Evolutionary conservation across 2,113 vertebrate genomes (phyloP), one percentile per base, ranked within the genome.

Genomic region (Zosterops pallidus): DNA sequence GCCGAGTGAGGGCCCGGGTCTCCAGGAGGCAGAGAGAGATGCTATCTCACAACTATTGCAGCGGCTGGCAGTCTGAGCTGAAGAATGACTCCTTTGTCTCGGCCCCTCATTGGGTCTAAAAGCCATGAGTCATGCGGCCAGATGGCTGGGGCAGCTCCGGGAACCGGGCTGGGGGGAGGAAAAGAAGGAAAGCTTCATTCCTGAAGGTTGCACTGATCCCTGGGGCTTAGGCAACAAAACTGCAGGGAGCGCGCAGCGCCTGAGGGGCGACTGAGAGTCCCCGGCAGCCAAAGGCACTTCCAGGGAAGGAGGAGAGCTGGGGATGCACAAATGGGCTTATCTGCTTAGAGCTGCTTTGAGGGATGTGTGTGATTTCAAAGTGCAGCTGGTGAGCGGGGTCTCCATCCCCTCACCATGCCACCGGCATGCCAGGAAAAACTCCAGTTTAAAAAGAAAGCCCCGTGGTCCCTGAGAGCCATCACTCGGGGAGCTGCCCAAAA

Each of bases 51-150:
- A 0, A 9, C 89, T 55, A 81, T 59, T 46, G 28, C 47, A 9
- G 4, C 23, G 42, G 46, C 68, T 44, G 6, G 0, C 5, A 74
- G 81, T 5, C 76, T 4, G 52, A 63, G 49, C 56, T 49, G 76
- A 46, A 94, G 89, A 93, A 94, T 56, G 76, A 76, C 41, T 71
- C 72, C 76, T 93, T 94, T 86, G 90, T 95, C 86, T 70, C 1
- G 3, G 76, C 55, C 80, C 72, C 72, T 57, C 28, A 7, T 52
- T 60, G 91, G 46, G 72, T 37, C 68, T 71, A n/a, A 84, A 78
- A 86, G 86, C 91, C 92, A 4, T 69, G 67, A 90, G 86, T 87
- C 90, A 59, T 31, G 59, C 1, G 11, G 91, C 86, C 92, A 93
- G 91, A 89, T 91, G 92, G 92, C 80, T 89, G 79, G 55, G 76